Evolutionary conservation across 1,140 invertebrate genomes (phyloP), one percentile per base, ranked within the genome.

Genomic region (Drosophila nigromelanica): DNA sequence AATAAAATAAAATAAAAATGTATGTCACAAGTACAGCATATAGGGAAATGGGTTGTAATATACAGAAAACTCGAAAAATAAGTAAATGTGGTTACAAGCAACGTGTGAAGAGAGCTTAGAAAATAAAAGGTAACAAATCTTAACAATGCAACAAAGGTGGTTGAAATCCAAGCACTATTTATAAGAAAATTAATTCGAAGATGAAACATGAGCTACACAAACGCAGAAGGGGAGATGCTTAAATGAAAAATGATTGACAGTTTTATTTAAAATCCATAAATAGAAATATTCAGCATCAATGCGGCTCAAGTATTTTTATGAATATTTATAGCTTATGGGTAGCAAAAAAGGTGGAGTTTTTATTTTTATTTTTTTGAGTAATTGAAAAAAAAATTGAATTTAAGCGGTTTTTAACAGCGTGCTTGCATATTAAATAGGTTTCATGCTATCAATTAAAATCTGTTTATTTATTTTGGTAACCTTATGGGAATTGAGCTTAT

Each of bases 181-280:
- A 30, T 15, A 27, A 30, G 42, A 35, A 52, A 72, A 58, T 72
- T 72, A 67, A 72, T 72, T 72, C 54, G 58, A 52, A 67, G 39
- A 52, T 67, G 69, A 67, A 72, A 72, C 54, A 51, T 72, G 54
- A 72, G 69, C 54, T 43, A 8, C 27, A 51, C 39, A 63, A 35
- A 51, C n/a, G 21, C 54, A 1, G 27, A 40, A 47, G 21, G 55
- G 40, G 42, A 42, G 24, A 68, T 73, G 60, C 55, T 68, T 60
- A 50, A 10, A 12, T 21, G 45, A 27, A 55, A 55, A 58, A 68
- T 73, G 70, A 73, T 73, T 73, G 70, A 73, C 70, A 73, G 70
- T 68, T 61, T 54, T 35, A 40, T 68, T 68, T 50, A 15, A 54
- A 45, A 54, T 11, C 48, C 30, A 54, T 27, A 58, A 15, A 33